Evolutionary conservation across 2,797 vertebrate genomes (phyloP).

Genomic region (Clamator glandarius): DNA sequence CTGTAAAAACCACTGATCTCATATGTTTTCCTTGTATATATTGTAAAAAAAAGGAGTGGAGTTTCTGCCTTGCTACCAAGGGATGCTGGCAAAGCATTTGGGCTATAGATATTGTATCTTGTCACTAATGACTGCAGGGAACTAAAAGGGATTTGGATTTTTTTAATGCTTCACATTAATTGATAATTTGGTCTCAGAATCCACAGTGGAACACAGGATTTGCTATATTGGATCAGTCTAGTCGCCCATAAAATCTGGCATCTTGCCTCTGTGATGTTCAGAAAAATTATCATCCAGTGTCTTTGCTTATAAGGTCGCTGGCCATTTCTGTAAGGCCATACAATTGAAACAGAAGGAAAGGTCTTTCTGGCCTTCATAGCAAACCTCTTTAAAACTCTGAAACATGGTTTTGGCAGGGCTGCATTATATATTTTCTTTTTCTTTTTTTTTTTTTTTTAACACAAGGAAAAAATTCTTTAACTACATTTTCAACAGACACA

Average conservation of each 20-base stretch:
- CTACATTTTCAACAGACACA: background rate
- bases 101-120: constrained; percentile 59
- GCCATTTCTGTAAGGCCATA: background rate
- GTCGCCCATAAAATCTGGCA: constrained; percentile 56
- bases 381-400: background rate
- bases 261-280: constrained; percentile 47
- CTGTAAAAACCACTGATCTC: constrained; percentile 59
- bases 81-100: constrained; percentile 49
- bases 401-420: background rate
- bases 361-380: background rate
- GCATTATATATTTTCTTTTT: too few relatives aligned
- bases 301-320: constrained; percentile 1
- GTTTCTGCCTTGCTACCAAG: constrained; percentile 40
- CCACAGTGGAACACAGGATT: constrained; percentile 60
- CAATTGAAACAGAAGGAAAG: background rate
- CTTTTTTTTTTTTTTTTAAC: background rate
- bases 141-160: constrained; percentile 64
- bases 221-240: constrained; percentile 59
- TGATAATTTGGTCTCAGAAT: constrained; percentile 64
- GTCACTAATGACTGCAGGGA: constrained; percentile 63
- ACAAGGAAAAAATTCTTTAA: background rate
- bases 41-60: constrained; percentile 28
- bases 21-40: constrained; percentile 39
- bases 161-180: constrained; percentile 69
- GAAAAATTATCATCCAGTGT: constrained; percentile 1